Base-by-base conservation (phyloP, 2,113 vertebrate species). In the Egretta garzetta region DNA sequence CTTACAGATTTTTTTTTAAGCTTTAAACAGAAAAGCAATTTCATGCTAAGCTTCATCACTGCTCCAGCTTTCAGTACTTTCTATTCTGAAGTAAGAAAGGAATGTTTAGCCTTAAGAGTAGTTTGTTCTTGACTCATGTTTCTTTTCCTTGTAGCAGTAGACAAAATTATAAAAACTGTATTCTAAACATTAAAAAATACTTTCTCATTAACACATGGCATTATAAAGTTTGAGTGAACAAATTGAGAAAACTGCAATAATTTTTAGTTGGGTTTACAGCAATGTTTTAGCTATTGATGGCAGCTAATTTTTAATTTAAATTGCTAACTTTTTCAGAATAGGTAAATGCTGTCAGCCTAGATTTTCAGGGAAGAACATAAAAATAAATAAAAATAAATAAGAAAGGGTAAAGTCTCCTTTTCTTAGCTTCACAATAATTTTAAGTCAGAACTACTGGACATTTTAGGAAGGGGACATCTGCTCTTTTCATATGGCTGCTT, bases 401-500 rank as follows among this genome's bases (percentile, higher is more conserved):
- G 76, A 62, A 20, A 67, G 6, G 18, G 1, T 10, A 39, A 59
- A 59, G 5, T 39, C 8, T 43, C 49, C 24, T 96, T 83, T 87
- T 83, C 53, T 56, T 55, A 93, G 15, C 11, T 76, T 89, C 26
- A 43, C 47, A 63, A 63, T 86, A 85, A 90, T 96, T 96, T 91
- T 62, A 93, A 93, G 24, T 86, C 60, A 88, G 77, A 92, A 64
- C 35, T 88, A 70, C 18, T 63, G 52, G n/a, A 50, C 21, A 15
- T 73, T 82, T 90, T 41, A n/a, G 37, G 62, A 89, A 76, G 71
- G 23, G 94, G 90, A 79, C 12, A 96, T 96, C 73, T 94, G 21
- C 28, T 52, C 50, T 92, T 94, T 82, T 72, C 27, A 74, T 76
- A 68, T 24, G 13, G 22, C 27, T 83, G 13, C 16, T 76, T 89